Evolutionary conservation across 2,888 invertebrate species (phyloP), one percentile per base, ranked within the genome.

Genomic region (Amphipoea lucens): DNA sequence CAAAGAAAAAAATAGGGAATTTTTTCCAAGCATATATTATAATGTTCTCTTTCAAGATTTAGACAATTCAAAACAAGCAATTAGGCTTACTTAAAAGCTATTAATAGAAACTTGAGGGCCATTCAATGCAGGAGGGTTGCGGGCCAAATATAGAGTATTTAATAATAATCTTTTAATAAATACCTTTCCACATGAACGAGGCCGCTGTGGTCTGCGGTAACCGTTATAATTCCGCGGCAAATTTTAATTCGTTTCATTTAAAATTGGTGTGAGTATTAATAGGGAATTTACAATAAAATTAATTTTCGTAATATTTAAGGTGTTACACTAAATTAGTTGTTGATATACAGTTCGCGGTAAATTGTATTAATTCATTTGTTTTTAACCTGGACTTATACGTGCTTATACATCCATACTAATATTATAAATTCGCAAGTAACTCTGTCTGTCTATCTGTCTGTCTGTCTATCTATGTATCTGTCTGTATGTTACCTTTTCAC

Each of bases 161-260:
- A 86, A 81, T 80, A 85, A 89, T 87, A 88, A 87, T 83, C 74
- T 84, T 86, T 75, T 71, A 70, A 79, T 76, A 83, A 86, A 89
- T 85, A 78, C 81, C 85, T 57, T 83, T 84, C 63, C 81, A 89
- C 73, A 88, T 63, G 74, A 72, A 85, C 74, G 73, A 80, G 42
- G 40, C 76, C 75, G 65, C 67, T 79, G 88, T 76, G 88, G 90
- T 87, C 70, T 81, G 85, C 29, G 84, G 88, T 80, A 14, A 1
- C 23, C 54, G 75, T 67, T 71, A 79, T 76, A 82, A 84, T 80
- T 81, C 60, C 63, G 67, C 36, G 48, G 54, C 69, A 78, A 82
- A 90, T 81, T 86, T 83, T 72, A 86, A 87, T 83, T 81, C 51
- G 73, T 84, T 82, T 78, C 29, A 60, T 77, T 71, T 76, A 71